phyloP scores from a whole-genome alignment of 2,797 vertebrate genomes.

The Parambassis ranga region DNA sequence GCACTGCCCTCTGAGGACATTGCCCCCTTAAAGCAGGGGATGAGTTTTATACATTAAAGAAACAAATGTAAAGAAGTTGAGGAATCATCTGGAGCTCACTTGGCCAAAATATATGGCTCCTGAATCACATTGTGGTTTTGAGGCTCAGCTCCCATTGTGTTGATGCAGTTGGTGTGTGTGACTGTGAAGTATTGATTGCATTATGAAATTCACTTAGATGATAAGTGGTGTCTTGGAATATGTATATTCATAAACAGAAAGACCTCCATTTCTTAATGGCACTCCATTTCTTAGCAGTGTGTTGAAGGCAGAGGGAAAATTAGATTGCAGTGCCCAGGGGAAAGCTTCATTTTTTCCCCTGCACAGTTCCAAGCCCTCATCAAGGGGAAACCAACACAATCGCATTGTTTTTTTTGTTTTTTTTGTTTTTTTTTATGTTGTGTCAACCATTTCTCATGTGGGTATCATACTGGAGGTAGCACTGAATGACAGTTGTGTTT shows the following conservation, averaged over 20 bases:
- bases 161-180: constrained; percentile 27
- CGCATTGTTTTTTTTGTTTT: constrained; percentile 2
- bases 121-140: constrained; percentile 22
- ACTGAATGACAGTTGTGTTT: constrained; percentile 17
- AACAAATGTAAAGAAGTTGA: constrained; percentile 18
- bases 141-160: constrained; percentile 33
- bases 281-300: constrained; percentile 35
- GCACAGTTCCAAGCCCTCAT: not conserved
- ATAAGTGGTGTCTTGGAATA: constrained; percentile 55
- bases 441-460: constrained; percentile 6
- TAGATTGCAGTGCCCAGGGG: constrained; percentile 33
- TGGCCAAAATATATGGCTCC: constrained; percentile 42
- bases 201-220: constrained; percentile 60
- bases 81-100: constrained; percentile 24
- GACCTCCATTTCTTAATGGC: constrained; percentile 55
- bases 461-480: not conserved
- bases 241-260: constrained; percentile 52
- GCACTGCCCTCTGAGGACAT: constrained; percentile 15
- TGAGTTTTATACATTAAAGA: constrained; percentile 28
- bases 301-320: constrained; percentile 42
- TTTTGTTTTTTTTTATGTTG: constrained; percentile 15
- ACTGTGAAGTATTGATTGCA: constrained; percentile 56
- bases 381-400: constrained; percentile 14
- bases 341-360: not conserved
- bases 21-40: constrained; percentile 5